Percentiles rank a stretch among this genome's conserved stretches.
Evolutionary conservation across 64 coral and sea anemone species (phyloP).

Genomic region (Hydrozoanthus tunicans): DNA sequence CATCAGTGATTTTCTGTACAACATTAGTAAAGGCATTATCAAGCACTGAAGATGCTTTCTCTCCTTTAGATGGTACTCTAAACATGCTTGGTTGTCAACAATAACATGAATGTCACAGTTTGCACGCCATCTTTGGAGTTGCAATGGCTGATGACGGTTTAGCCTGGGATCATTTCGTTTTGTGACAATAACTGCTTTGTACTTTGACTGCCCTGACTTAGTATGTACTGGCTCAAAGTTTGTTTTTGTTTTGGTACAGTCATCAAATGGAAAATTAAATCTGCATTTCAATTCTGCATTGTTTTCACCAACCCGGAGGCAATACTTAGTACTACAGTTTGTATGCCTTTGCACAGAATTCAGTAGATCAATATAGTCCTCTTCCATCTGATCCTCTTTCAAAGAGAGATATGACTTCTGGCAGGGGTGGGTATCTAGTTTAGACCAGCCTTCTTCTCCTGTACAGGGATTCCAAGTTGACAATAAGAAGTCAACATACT

Average conservation of each 20-base stretch:
- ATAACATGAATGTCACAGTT: background rate
- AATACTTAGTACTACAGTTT: slow-evolving; percentile 1
- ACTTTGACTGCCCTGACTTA: slow-evolving; percentile 31
- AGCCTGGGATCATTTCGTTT: slow-evolving; percentile 21
- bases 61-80: too few relatives aligned
- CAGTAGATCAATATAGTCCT: too few relatives aligned
- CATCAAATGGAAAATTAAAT: background rate
- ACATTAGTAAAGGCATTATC: background rate
- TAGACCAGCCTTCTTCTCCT: background rate
- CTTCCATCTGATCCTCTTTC: too few relatives aligned
- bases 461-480: background rate
- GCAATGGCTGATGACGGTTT: background rate
- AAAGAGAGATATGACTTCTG: too few relatives aligned
- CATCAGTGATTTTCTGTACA: slow-evolving; percentile 8
- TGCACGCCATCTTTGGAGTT: background rate
- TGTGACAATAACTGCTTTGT: slow-evolving; percentile 46
- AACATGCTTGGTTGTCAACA: background rate
- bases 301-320: background rate
- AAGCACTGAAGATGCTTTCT: background rate
- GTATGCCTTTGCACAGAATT: slow-evolving; percentile 7
- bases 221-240: slow-evolving; percentile 25
- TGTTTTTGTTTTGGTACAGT: slow-evolving; percentile 20
- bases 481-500: background rate
- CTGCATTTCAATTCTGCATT: background rate
- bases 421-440: background rate